These are phyloP conservation scores for Eira barbara DNA, from an alignment of 2,113 vertebrate genomes.

Conservation along the genomic window DNA sequence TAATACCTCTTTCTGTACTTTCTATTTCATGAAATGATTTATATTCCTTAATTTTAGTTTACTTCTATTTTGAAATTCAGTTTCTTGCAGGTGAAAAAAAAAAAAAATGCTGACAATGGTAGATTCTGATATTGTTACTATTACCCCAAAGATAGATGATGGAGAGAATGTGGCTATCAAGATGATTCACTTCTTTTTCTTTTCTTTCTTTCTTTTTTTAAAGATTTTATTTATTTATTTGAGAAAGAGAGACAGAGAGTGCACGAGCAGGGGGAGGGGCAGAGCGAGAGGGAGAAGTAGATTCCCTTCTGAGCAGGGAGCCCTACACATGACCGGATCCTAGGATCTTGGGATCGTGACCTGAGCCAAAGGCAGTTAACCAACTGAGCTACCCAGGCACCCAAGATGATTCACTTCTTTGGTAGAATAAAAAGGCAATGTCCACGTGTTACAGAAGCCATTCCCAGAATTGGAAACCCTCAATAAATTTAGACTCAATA, in stretches of 20 bases:
- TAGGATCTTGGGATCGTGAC: no score
- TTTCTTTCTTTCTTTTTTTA: no score
- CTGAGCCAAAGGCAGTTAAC: no score
- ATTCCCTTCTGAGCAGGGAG: no score
- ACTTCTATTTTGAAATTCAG: not conserved
- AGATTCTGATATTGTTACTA: not conserved
- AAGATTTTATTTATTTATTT: no score
- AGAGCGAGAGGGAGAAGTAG: no score
- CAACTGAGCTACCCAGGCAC: no score
- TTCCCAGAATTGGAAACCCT: not conserved
- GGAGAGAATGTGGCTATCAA: not conserved
- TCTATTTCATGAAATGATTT: not conserved
- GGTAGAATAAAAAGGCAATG: not conserved
- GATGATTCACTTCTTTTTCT: not conserved
- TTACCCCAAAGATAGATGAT: not conserved
- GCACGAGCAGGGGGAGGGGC: no score
- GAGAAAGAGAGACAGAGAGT: no score
- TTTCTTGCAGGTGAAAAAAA: not conserved
- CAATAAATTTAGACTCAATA: not conserved
- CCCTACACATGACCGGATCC: no score
- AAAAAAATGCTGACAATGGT: not conserved
- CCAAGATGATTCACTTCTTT: not conserved
- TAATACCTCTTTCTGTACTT: not conserved
- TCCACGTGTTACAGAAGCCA: not conserved
- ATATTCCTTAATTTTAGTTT: not conserved